Conservation (phyloP, 2,797 vertebrate genomes). For the Smutsia gigantea region DNA sequence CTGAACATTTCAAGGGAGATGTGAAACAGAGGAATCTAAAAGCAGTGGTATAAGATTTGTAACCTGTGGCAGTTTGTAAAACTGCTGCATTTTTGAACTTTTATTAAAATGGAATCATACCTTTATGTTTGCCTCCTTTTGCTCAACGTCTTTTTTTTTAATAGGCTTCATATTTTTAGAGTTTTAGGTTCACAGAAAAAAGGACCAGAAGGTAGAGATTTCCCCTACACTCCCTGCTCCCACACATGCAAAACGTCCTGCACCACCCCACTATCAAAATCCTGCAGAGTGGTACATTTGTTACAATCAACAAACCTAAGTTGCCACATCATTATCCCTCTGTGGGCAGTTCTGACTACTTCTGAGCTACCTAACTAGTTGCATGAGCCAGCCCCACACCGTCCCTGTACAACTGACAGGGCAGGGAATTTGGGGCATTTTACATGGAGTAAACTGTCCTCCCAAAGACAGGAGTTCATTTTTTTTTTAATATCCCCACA, state of each 20-base stretch:
- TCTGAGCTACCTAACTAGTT: background rate
- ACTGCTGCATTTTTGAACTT: background rate
- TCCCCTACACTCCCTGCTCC: background rate
- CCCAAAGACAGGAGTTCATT: background rate
- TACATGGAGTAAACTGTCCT: background rate
- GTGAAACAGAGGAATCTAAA: background rate
- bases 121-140: background rate
- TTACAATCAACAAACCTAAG: background rate
- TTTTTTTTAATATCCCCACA: background rate
- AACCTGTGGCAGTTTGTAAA: background rate
- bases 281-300: background rate
- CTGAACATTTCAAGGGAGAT: background rate
- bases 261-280: background rate
- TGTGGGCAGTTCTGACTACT: background rate
- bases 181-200: background rate
- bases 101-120: slow-evolving; percentile 27
- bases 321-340: background rate
- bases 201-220: background rate
- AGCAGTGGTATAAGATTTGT: too few species aligned
- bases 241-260: background rate
- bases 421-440: background rate
- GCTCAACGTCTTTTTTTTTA: background rate
- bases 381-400: background rate
- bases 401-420: background rate
- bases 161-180: slow-evolving; percentile 18